Evolutionary conservation across 2,113 vertebrate genomes (phyloP), one percentile per base, ranked within the genome.

Genomic region (Gambusia affinis): DNA sequence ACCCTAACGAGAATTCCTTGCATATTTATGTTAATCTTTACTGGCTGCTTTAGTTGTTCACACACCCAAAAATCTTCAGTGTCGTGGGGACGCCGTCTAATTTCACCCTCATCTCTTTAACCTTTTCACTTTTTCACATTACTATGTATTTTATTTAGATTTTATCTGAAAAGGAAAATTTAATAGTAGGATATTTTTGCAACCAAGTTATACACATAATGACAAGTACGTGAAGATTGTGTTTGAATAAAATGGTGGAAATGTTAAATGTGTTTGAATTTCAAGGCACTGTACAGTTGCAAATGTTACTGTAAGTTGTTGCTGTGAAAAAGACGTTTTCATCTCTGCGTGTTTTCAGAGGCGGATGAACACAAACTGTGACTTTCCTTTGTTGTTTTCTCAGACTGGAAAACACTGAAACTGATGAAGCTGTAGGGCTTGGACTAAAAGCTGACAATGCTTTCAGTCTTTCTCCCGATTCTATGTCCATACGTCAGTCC

Each of bases 361-460:
- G 17, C 7, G 1, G 8, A 11, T 10, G 51, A 47, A 47, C 8
- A 8, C 19, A n/a, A 57, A 57, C 17, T 0, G 51, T 57, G 51
- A 57, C 4, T 69, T 3, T 75, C 6, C 63, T 80, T 60, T 81
- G 12, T 17, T 64, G 14, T 14, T 60, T 66, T 29, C 44, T 4
- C 75, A 96, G 95, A 64, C 65, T 82, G 1, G 88, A 90, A 11
- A 84, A 87, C 65, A 78, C 84, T 3, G 94, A 93, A 63, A 95
- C 93, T 1, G 95, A 96, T 0, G 91, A 96, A 0, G 91, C 91
- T 22, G 84, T 4, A 47, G 94, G 1, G 11, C 78, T 72, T 0
- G 57, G 83, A 27, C 14, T 64, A 72, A 74, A 91, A 77, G 67
- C 82, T 12, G 24, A 39, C 47, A n/a, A 88, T 30, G 35, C 84